Evolutionary conservation across 2,888 invertebrate genomes (phyloP).

Genomic region (Parapristionchus giblindavisi): DNA sequence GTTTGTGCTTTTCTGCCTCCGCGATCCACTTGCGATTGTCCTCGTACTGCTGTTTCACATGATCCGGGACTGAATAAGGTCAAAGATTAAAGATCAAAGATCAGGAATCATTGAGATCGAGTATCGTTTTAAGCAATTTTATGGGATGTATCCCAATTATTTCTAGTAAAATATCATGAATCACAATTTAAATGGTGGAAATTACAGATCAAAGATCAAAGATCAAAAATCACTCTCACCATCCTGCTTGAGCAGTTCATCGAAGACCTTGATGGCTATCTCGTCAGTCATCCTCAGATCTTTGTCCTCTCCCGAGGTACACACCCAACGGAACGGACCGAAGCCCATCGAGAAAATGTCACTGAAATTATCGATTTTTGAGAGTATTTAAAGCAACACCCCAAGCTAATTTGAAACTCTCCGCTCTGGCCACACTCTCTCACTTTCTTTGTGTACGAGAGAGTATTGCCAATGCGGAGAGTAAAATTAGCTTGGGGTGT

Average conservation of each 20-base stretch:
- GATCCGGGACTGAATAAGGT: constrained; percentile 70
- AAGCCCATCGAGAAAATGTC: constrained; percentile 78
- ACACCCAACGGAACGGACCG: constrained; percentile 78
- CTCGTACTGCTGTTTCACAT: constrained; percentile 74
- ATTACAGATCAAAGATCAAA: not conserved
- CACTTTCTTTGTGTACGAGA: too few species aligned
- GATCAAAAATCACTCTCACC: constrained; percentile 42
- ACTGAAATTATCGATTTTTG: constrained; percentile 65
- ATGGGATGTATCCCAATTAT: too few species aligned
- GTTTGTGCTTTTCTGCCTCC: constrained; percentile 74
- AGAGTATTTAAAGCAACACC: too few species aligned
- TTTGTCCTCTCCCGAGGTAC: constrained; percentile 73
- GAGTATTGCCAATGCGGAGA: too few species aligned
- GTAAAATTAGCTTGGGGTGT: too few species aligned
- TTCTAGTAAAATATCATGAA: too few species aligned
- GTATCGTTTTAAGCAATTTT: too few species aligned
- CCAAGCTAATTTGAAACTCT: too few species aligned
- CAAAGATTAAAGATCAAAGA: not conserved
- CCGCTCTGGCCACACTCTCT: too few species aligned
- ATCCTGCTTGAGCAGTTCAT: constrained; percentile 67
- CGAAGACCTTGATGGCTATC: constrained; percentile 73
- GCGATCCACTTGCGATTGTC: constrained; percentile 77
- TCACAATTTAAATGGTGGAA: too few species aligned
- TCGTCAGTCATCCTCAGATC: constrained; percentile 75
- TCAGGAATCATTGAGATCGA: not conserved